Conservation (phyloP, 2,797 vertebrate species). For the Rhadinocentrus ornatus region DNA sequence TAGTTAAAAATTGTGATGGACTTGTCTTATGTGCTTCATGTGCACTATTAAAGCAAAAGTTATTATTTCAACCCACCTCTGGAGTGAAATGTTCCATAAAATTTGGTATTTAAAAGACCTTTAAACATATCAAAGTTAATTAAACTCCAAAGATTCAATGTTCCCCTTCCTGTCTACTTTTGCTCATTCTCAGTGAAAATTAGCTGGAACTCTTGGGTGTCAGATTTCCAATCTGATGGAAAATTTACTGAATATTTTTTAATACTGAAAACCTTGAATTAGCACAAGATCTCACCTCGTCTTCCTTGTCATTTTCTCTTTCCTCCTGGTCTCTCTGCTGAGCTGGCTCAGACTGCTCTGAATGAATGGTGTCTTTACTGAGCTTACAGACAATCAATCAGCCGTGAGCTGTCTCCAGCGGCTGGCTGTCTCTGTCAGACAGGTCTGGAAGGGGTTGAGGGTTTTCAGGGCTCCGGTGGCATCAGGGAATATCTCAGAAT, state of each 20-base stretch:
- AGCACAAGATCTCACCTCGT: neutral
- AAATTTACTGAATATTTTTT: conserved; percentile 5
- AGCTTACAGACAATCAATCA: conserved; percentile 68
- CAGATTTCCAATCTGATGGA: neutral
- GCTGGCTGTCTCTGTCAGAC: conserved; percentile 59
- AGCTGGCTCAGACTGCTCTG: conserved; percentile 41
- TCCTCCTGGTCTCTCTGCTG: conserved; percentile 25
- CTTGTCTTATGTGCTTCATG: neutral
- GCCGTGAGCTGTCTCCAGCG: conserved; percentile 45
- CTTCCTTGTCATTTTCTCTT: neutral
- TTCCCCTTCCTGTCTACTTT: neutral
- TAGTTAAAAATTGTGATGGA: neutral
- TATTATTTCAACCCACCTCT: neutral
- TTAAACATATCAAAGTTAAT: conserved; percentile 3
- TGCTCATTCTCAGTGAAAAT: neutral
- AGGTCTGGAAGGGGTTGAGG: conserved; percentile 13
- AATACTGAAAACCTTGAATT: neutral
- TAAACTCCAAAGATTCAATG: neutral
- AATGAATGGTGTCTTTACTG: conserved; percentile 59
- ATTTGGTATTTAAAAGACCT: neutral
- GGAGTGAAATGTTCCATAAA: neutral
- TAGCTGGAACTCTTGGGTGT: conserved; percentile 1
- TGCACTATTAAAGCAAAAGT: neutral
- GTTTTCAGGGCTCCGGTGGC: conserved; percentile 22
- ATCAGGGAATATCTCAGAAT: conserved; percentile 47